phyloP scores from a whole-genome alignment of 2,888 invertebrate species.

The Leucania comma region DNA sequence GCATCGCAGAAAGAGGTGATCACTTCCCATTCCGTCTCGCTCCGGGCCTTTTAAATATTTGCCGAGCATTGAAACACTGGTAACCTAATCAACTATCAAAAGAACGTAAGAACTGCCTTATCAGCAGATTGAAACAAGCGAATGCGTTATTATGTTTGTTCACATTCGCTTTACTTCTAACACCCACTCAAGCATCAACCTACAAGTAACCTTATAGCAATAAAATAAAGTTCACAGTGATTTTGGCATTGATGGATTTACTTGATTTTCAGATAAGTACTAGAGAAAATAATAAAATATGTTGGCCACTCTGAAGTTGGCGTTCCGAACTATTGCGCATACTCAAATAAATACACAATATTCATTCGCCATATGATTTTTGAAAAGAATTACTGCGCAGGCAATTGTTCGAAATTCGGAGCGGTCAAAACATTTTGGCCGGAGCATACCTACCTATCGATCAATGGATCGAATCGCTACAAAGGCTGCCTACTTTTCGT shows the following conservation, averaged over 20 bases:
- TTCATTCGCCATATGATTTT: too few species aligned
- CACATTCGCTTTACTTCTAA: neutral
- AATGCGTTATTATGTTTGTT: neutral
- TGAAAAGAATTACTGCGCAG: too few species aligned
- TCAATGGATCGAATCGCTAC: neutral
- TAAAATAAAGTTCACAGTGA: neutral
- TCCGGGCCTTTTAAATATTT: neutral
- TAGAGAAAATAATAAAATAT: neutral
- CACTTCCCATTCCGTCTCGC: too few species aligned
- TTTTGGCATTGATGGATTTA: neutral
- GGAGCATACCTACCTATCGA: neutral
- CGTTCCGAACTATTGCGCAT: too few species aligned
- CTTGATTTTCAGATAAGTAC: neutral
- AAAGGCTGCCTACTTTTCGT: neutral
- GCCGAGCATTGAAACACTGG: neutral
- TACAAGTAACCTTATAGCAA: neutral
- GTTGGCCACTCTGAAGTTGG: too few species aligned
- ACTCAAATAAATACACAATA: too few species aligned
- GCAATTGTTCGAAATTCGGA: too few species aligned
- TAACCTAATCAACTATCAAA: neutral
- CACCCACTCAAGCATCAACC: neutral
- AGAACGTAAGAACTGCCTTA: neutral
- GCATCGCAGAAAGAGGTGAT: too few species aligned
- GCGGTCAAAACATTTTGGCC: too few species aligned
- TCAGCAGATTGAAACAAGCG: neutral